Conservation (phyloP, 2,113 vertebrate genomes). For the Isurus oxyrinchus region DNA sequence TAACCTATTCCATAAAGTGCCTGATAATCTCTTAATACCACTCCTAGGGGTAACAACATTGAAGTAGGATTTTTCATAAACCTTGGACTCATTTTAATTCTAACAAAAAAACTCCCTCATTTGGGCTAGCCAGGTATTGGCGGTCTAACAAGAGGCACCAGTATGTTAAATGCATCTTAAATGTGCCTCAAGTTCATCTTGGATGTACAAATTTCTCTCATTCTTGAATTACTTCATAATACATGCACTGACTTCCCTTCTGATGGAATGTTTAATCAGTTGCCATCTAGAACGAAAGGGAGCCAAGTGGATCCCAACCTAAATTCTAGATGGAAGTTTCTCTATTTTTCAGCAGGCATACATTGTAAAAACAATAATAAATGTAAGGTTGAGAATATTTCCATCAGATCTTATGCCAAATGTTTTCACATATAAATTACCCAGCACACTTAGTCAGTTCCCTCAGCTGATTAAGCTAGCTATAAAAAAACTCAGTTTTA, state of each 20-base stretch:
- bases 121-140: not conserved
- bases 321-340: not conserved
- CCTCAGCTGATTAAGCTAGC: constrained; percentile 78
- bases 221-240: not conserved
- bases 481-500: constrained; percentile 78
- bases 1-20: not conserved
- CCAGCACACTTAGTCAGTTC: constrained; percentile 69
- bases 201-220: not conserved
- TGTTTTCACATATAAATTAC: constrained; percentile 36
- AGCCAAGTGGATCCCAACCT: not conserved
- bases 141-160: not conserved
- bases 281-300: not conserved
- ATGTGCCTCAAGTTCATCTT: not conserved
- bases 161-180: not conserved
- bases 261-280: not conserved
- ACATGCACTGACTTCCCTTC: not conserved
- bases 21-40: not conserved
- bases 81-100: not conserved
- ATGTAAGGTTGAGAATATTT: not conserved
- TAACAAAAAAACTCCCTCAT: not conserved
- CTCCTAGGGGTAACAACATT: not conserved
- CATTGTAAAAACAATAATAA: not conserved
- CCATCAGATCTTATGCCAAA: not conserved
- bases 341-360: not conserved
- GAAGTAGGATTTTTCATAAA: not conserved